These are phyloP conservation scores for Heliconius sara DNA, from an alignment of 2,888 invertebrate genomes.

Conservation along the genomic window DNA sequence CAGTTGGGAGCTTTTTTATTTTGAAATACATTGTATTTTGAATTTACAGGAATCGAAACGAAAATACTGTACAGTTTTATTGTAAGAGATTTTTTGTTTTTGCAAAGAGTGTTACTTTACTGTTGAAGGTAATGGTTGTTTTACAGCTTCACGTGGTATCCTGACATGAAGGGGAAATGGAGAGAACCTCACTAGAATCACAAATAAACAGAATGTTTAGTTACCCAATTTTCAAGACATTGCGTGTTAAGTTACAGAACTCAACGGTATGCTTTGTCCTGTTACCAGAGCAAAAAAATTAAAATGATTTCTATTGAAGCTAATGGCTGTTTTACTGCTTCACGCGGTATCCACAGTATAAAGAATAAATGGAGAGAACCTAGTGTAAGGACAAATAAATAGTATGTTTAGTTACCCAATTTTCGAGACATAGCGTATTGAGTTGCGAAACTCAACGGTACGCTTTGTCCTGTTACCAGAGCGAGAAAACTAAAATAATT, in stretches of 20 bases:
- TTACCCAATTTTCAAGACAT: background rate
- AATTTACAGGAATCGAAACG: slow-evolving; percentile 14
- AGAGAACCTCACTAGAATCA: background rate
- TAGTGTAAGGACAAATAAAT: no score
- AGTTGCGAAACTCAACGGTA: background rate
- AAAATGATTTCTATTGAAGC: background rate
- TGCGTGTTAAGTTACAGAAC: background rate
- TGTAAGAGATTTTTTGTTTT: background rate
- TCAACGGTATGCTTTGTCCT: background rate
- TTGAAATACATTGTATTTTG: background rate
- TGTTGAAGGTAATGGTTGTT: background rate
- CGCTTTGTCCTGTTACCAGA: background rate
- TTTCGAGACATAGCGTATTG: background rate
- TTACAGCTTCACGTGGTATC: background rate
- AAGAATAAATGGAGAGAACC: background rate
- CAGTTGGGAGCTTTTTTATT: background rate
- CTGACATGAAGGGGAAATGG: background rate
- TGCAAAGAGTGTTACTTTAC: background rate
- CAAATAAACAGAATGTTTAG: no score
- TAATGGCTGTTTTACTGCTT: background rate
- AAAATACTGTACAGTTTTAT: slow-evolving; percentile 9
- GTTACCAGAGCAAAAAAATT: background rate
- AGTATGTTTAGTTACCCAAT: background rate
- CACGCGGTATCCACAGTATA: background rate
- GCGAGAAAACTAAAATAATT: background rate